Evolutionary conservation across 2,113 vertebrate genomes (phyloP).

Genomic region (Dasyurus viverrinus): DNA sequence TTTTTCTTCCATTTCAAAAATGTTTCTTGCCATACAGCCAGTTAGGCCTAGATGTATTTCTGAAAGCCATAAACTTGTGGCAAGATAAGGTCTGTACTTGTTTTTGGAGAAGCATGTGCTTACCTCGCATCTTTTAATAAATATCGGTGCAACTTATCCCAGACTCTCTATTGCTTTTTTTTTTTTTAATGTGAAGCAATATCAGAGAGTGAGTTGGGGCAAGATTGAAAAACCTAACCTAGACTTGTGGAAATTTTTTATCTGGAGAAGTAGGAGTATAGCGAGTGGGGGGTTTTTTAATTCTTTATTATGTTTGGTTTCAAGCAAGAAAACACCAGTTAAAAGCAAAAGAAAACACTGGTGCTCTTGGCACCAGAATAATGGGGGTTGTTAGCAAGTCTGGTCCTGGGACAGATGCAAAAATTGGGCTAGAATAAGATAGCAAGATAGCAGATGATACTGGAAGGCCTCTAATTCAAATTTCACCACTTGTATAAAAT

Average conservation of each 20-base stretch:
- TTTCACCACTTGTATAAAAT: not conserved
- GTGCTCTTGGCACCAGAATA: not conserved
- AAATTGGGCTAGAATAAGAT: not conserved
- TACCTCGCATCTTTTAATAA: constrained; percentile 53
- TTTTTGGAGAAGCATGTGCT: constrained; percentile 46
- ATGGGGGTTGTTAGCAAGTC: not conserved
- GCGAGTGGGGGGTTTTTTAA: not conserved
- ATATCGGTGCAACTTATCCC: constrained; percentile 38
- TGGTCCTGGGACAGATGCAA: not conserved
- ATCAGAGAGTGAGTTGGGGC: not conserved
- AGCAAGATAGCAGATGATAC: not conserved
- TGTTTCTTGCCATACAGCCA: not conserved
- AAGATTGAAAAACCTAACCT: constrained; percentile 15
- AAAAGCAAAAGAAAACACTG: not conserved
- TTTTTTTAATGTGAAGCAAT: constrained; percentile 42
- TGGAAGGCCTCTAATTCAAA: not conserved
- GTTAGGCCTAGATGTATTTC: constrained; percentile 32
- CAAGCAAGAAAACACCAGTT: not conserved
- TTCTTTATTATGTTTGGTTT: not conserved
- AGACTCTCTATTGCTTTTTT: constrained; percentile 15
- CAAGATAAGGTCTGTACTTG: constrained; percentile 25
- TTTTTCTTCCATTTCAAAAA: constrained; percentile 39
- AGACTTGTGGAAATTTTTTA: not conserved
- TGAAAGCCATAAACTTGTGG: constrained; percentile 40
- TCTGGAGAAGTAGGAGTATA: not conserved